These are phyloP conservation scores for Alligator sinensis DNA, from an alignment of 2,113 vertebrate genomes.

Conservation along the genomic window DNA sequence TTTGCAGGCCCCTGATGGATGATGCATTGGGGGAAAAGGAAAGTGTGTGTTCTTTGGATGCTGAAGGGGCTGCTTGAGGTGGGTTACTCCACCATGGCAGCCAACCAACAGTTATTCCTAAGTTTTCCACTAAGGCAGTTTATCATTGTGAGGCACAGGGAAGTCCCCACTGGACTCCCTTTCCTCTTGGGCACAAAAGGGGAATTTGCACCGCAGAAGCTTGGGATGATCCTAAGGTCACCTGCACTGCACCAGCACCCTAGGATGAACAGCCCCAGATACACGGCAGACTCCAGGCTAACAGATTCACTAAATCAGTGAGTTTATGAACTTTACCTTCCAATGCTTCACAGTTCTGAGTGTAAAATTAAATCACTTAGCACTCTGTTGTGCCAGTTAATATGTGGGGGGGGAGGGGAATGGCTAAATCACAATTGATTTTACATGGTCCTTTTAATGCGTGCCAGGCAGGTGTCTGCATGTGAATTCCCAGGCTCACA, in stretches of 20 bases:
- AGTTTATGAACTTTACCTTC: neutral
- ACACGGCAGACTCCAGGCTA: rapidly evolving
- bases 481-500: neutral
- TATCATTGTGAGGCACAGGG: rapidly evolving
- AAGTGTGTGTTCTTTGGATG: neutral
- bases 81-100: neutral
- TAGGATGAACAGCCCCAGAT: neutral
- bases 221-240: neutral
- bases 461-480: neutral
- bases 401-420: neutral
- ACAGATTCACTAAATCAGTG: neutral
- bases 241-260: neutral
- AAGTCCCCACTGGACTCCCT: neutral
- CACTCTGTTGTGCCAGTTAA: no score
- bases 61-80: neutral
- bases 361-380: neutral
- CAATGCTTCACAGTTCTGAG: neutral
- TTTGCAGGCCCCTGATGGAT: neutral
- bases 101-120: neutral
- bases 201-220: neutral
- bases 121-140: neutral
- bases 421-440: neutral
- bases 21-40: neutral
- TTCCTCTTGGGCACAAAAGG: no score
- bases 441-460: neutral